These are phyloP conservation scores for Pomatostomus ruficeps DNA, from an alignment of 2,113 vertebrate genomes.

Conservation along the genomic window DNA sequence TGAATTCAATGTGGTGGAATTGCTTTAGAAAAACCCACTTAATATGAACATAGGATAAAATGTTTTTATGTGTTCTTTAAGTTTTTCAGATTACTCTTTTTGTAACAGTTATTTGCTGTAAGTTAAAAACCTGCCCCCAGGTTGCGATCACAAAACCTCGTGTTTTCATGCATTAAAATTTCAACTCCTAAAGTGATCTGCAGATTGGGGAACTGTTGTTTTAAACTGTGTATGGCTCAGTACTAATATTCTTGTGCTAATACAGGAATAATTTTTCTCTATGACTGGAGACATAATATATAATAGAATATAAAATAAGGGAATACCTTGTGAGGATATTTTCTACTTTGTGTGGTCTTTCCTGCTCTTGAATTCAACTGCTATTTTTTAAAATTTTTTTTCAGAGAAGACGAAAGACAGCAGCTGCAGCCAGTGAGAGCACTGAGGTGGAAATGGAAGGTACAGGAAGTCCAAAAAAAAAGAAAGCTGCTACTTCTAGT, in stretches of 20 bases:
- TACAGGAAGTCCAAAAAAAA: constrained; percentile 15
- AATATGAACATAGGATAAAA: not conserved
- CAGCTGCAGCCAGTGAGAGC: constrained; percentile 9
- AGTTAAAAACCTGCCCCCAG: not conserved
- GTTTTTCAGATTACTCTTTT: not conserved
- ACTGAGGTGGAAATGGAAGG: constrained; percentile 16
- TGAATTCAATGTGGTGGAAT: not conserved
- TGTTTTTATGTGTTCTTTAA: not conserved
- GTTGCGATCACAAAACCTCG: not conserved
- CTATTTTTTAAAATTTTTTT: not conserved
- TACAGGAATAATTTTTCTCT: not conserved
- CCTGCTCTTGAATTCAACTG: not conserved
- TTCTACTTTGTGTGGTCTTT: not conserved
- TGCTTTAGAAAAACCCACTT: not conserved
- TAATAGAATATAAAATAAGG: not conserved
- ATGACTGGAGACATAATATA: not conserved
- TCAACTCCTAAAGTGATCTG: not conserved
- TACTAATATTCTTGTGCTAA: not conserved
- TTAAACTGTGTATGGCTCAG: not conserved
- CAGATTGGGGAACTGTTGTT: not conserved
- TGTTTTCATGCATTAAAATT: not conserved
- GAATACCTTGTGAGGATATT: not conserved
- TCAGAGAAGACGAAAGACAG: constrained; percentile 55
- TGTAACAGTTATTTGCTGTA: not conserved
- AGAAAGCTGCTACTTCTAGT: constrained; percentile 33